Evolutionary conservation across 1,140 invertebrate genomes (phyloP).

Genomic region (Platyura marginata): DNA sequence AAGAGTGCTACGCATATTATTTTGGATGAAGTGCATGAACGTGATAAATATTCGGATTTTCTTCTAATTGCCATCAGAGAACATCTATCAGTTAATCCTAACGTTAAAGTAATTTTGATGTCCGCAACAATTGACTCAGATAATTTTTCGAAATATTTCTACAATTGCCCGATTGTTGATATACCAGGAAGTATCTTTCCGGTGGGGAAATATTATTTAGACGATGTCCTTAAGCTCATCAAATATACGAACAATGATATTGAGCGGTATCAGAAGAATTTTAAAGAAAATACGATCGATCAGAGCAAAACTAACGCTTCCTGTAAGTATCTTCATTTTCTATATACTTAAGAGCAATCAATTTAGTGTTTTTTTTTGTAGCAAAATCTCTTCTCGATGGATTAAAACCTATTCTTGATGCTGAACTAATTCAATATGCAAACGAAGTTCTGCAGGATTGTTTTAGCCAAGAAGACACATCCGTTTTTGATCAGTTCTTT

Average conservation of each 20-base stretch:
- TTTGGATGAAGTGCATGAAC: slow-evolving; percentile 89
- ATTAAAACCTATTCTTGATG: too few species aligned
- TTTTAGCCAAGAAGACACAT: slow-evolving; percentile 2
- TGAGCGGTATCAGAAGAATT: neutral
- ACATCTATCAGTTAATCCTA: slow-evolving; percentile 45
- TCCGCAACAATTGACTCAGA: slow-evolving; percentile 78
- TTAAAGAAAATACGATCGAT: neutral
- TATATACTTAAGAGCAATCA: too few species aligned
- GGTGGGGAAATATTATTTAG: slow-evolving; percentile 63
- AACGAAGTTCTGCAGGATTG: neutral
- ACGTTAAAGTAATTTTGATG: slow-evolving; percentile 78
- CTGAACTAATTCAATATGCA: too few species aligned
- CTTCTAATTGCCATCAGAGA: slow-evolving; percentile 70
- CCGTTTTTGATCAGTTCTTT: slow-evolving; percentile 36
- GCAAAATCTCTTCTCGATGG: too few species aligned
- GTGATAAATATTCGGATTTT: slow-evolving; percentile 86
- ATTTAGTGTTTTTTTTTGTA: too few species aligned
- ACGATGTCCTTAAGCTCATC: slow-evolving; percentile 59
- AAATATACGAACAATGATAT: slow-evolving; percentile 24
- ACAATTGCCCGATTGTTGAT: slow-evolving; percentile 51
- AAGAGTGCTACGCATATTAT: slow-evolving; percentile 62
- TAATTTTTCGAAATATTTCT: slow-evolving; percentile 63
- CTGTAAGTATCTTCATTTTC: too few species aligned
- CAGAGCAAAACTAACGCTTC: neutral
- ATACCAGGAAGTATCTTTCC: slow-evolving; percentile 64